phyloP scores from a whole-genome alignment of 2,888 invertebrate genomes.

The Mantis religiosa region DNA sequence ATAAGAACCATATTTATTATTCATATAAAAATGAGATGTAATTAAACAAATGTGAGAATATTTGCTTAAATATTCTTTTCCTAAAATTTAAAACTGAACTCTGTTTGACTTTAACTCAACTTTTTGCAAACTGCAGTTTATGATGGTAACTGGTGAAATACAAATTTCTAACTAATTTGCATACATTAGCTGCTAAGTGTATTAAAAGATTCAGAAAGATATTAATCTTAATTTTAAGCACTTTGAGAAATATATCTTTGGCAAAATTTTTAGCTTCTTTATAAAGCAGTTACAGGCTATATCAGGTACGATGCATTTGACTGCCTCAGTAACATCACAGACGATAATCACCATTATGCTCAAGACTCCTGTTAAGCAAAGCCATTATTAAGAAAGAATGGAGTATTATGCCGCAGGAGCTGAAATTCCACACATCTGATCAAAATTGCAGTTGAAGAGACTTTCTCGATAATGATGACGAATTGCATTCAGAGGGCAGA shows the following conservation, averaged over 20 bases:
- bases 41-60: no score
- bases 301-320: neutral
- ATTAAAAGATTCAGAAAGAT: neutral
- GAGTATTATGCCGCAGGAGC: neutral
- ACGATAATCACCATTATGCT: neutral
- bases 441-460: slow-evolving; percentile 62
- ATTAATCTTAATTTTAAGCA: neutral
- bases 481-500: slow-evolving; percentile 62
- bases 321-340: neutral
- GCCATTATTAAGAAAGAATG: neutral
- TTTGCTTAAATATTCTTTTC: no score
- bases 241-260: neutral
- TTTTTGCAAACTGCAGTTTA: no score
- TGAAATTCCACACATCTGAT: slow-evolving; percentile 55
- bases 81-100: no score
- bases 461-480: slow-evolving; percentile 55
- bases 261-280: neutral
- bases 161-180: no score
- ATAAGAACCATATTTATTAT: no score
- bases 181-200: neutral
- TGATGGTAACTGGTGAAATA: no score
- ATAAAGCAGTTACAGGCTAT: neutral
- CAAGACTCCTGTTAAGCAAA: neutral
- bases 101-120: no score
- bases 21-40: no score